phyloP scores from a whole-genome alignment of 2,888 invertebrate species.

The Zaprionus obscuricornis region DNA sequence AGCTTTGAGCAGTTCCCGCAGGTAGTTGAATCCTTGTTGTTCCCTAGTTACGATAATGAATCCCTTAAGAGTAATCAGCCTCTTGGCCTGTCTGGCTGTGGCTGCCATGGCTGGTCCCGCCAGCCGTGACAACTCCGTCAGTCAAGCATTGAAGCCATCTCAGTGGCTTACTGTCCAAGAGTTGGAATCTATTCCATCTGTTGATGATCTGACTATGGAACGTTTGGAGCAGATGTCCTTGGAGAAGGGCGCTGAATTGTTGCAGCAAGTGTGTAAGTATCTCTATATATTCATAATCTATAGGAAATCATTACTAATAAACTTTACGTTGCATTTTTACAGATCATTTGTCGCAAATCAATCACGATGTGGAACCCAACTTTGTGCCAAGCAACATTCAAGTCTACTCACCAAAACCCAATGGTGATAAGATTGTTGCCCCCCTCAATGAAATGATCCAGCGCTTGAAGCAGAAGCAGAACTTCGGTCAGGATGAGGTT shows the following conservation, averaged over 20 bases:
- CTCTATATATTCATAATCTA: too few relatives aligned
- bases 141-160: constrained; percentile 62
- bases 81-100: constrained; percentile 64
- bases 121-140: constrained; percentile 45
- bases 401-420: constrained; percentile 49
- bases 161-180: constrained; percentile 71
- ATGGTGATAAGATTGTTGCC: constrained; percentile 53
- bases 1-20: constrained; percentile 29
- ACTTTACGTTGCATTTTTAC: not conserved
- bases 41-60: constrained; percentile 60
- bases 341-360: constrained; percentile 76
- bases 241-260: constrained; percentile 69
- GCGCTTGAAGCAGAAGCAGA: constrained; percentile 53
- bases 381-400: constrained; percentile 62
- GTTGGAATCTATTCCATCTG: constrained; percentile 70
- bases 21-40: constrained; percentile 48
- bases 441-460: constrained; percentile 61
- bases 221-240: constrained; percentile 71
- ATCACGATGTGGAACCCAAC: constrained; percentile 63
- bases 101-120: constrained; percentile 54
- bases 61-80: constrained; percentile 63
- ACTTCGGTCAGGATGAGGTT: constrained; percentile 76
- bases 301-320: too few relatives aligned
- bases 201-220: constrained; percentile 66
- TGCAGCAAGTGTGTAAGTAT: constrained; percentile 75